Base-by-base conservation (phyloP, 2,797 vertebrate species). In the Sebastes miniatus region DNA sequence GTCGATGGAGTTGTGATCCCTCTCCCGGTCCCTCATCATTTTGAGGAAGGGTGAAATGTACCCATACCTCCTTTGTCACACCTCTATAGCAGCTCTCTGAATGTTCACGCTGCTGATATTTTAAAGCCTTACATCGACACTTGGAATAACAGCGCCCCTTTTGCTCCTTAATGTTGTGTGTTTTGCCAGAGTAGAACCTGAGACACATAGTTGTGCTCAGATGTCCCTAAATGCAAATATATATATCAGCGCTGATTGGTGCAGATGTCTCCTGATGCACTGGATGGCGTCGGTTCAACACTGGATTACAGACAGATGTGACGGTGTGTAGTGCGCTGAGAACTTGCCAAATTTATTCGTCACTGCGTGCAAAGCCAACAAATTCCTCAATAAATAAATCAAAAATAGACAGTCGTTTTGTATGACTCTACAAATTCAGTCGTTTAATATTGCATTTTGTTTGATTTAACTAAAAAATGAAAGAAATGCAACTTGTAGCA, bases 1-100 rank as follows among this genome's bases (percentile, higher is more conserved):
- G 65, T 73, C 80, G 39, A 43, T 43, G 32, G 77, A 90, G 77
- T 85, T 67, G 10, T 86, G 84, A 85, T 87, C 79, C 27, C 65
- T 69, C 57, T 68, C 29, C 24, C 22, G 39, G 20, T 59, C 31
- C 50, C 56, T 70, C 16, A 66, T 80, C 61, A 18, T 77, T 68
- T 50, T 50, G 56, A 65, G 50, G 36, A 74, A 68, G 66, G 76
- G 8, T 79, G 63, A 84, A 71, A 76, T 84, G 58, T 71, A 73
- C 73, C 68, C 57, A 11, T 34, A 10, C 36, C 52, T 72, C 63
- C n/a, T 69, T 43, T 68, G 64, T 65, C 58, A 56, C 67, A 64
- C 32, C 68, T 57, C 31, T 62, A 20, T 31, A 67, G 34, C 58
- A 27, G 34, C 68, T 67, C 31, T 62, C 54, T 62, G 27, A 73